Base-by-base conservation (phyloP, 1,140 invertebrate genomes). In the Microplitis mediator region DNA sequence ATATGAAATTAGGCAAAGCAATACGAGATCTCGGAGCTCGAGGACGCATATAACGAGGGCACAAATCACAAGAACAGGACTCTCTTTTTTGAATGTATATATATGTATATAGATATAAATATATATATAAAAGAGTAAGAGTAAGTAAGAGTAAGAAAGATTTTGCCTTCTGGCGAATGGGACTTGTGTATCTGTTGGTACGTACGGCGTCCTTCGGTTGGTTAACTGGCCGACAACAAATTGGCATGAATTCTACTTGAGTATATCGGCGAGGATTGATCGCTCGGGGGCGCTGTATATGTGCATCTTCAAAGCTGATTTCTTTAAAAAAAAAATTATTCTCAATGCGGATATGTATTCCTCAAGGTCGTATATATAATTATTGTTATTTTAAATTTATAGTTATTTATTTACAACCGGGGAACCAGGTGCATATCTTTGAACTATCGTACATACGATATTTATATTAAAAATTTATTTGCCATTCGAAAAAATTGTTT, bases 211-310 rank as follows among this genome's bases (percentile, higher is more conserved):
- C 69, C 60, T 65, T 58, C 62, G 62, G 70, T 61, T 58, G 36
- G 66, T 63, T 71, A 71, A 71, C 70, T 71, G 70, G 70, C 70
- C 69, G 70, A 71, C 77, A 83, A 84, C 83, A 84, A 85, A 85
- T 85, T 85, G 84, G 80, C 80, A 85, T 83, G 82, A 78, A 84
- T 85, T 84, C 80, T 78, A 75, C 13, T 3, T 16, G 69, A 65
- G 61, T 71, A 65, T 65, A 71, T 65, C 52, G 70, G 8, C 32
- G 50, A 69, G 72, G 36, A 68, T 69, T 54, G 64, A 62, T 65
- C n/a, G 72, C 67, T 36, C 11, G 31, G n/a, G 60, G 67, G 50
- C 50, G 36, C 14, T 52, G 39, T 50, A 36, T 71, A 54, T 65
- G 51, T 71, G 45, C 62, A 71, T 45, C 61, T 71, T 54, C 60